These are phyloP conservation scores for Herminia tarsipennalis DNA, from an alignment of 2,888 invertebrate species.

Conservation along the genomic window DNA sequence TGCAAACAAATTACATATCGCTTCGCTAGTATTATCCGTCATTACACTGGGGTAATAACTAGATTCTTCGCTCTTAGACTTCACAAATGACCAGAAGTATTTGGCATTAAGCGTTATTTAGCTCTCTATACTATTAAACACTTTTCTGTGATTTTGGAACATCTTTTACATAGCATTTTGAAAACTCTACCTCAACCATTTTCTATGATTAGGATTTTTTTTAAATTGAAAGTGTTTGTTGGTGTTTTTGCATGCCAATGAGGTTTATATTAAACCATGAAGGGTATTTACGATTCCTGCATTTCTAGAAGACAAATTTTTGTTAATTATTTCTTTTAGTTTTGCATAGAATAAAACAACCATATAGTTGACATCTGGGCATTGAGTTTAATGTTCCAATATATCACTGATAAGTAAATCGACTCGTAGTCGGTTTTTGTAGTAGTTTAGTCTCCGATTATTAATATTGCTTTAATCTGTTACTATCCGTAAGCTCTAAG, in stretches of 20 bases:
- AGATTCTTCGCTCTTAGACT: not conserved
- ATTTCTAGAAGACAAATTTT: not conserved
- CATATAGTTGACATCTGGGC: not conserved
- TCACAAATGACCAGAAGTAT: constrained; percentile 1
- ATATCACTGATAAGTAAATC: not conserved
- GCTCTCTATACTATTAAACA: constrained; percentile 1
- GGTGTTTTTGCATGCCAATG: not conserved
- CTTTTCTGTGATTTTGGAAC: not conserved
- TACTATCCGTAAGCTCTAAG: not conserved
- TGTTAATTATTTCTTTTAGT: not conserved
- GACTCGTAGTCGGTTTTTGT: not conserved
- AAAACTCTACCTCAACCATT: not conserved
- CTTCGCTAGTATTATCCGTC: not conserved
- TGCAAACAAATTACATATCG: not conserved
- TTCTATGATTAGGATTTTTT: not conserved
- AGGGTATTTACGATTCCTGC: not conserved
- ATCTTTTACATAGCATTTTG: constrained; percentile 1
- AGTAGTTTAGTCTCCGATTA: not conserved
- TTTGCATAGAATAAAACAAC: not conserved
- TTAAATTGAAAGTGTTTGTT: not conserved
- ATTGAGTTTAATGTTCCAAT: not conserved
- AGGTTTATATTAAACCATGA: constrained; percentile 3
- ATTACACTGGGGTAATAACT: not conserved
- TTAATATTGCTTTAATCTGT: not conserved
- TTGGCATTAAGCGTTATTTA: not conserved